phyloP scores from a whole-genome alignment of 2,797 vertebrate genomes.

The Streptopelia turtur region DNA sequence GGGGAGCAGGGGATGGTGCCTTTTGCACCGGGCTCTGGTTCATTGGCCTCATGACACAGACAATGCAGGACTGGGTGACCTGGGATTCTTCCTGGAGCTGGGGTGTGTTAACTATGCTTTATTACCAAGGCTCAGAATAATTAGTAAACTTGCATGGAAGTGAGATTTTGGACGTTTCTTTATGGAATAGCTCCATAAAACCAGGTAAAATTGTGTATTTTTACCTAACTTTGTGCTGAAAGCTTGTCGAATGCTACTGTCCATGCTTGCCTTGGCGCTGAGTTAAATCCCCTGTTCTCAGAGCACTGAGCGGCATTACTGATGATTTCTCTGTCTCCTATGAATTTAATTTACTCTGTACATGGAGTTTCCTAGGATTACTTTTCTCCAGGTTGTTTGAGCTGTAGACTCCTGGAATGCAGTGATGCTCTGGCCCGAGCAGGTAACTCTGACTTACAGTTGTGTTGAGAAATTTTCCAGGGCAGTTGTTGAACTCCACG shows the following conservation, averaged over 20 bases:
- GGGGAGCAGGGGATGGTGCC: too few species aligned
- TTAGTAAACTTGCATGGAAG: too few species aligned
- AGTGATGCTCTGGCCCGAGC: not conserved
- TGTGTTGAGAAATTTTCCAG: too few species aligned
- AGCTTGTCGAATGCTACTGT: too few species aligned
- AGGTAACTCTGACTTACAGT: not conserved
- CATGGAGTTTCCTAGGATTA: rapidly evolving
- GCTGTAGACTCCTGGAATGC: not conserved
- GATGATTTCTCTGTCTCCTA: not conserved
- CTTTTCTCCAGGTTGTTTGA: not conserved
- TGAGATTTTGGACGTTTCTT: not conserved
- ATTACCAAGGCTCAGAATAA: not conserved
- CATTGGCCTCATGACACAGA: not conserved
- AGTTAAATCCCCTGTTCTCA: not conserved
- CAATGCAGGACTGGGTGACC: not conserved
- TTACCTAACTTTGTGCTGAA: not conserved
- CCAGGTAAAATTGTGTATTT: not conserved
- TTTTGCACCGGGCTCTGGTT: not conserved
- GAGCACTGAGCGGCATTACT: not conserved
- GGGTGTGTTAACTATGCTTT: not conserved
- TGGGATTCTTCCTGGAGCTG: not conserved
- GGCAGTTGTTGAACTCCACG: not conserved
- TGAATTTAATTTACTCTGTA: not conserved
- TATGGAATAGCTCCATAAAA: not conserved
- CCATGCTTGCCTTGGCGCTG: not conserved